Base-by-base conservation (phyloP, 2,113 vertebrate genomes). In the Menidia beryllina region DNA sequence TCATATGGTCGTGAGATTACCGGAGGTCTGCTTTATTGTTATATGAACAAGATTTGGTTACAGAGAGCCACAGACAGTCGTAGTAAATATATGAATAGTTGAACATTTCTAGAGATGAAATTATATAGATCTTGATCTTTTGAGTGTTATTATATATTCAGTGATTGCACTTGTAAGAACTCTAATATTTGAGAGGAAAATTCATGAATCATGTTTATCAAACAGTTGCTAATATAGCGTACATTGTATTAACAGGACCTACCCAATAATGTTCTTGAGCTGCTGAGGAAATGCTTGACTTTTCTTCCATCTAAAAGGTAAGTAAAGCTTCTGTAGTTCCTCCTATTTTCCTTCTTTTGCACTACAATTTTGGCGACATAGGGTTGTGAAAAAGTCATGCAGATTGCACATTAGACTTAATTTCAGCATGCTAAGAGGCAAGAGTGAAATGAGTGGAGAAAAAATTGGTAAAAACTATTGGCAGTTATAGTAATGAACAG, bases 261-360 rank as follows among this genome's bases (percentile, higher is more conserved):
- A 77, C 93, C 96, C 56, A 95, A 95, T 91, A 95, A 92, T 74
- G 74, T 94, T 70, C 36, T 91, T 1, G 56, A 83, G 75, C 91
- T 99, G 55, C 93, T 99, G 89, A 95, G 94, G 87, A 98, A 96
- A 89, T 98, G 97, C 81, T 92, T 99, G 77, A 96, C 93, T 0
- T 99, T 98, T 88, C 94, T 95, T 0, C 95, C 98, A 79, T 96
- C 96, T 14, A 96, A 94, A 88, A 95, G 98, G 98, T 95, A 93
- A 86, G 79, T 81, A 21, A 27, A 27, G 19, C 34, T 11, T 54
- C 4, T n/a, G n/a, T n/a, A n/a, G n/a, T n/a, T 55, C 10, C 25
- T 66, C 21, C 23, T 45, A 38, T 10, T 65, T 51, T 58, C 60
- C 49, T 57, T 30, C 36, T 58, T 36, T 57, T 63, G 50, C 13